These are phyloP conservation scores for Hartigia nigra DNA, from an alignment of 2,888 invertebrate genomes.

Conservation along the genomic window DNA sequence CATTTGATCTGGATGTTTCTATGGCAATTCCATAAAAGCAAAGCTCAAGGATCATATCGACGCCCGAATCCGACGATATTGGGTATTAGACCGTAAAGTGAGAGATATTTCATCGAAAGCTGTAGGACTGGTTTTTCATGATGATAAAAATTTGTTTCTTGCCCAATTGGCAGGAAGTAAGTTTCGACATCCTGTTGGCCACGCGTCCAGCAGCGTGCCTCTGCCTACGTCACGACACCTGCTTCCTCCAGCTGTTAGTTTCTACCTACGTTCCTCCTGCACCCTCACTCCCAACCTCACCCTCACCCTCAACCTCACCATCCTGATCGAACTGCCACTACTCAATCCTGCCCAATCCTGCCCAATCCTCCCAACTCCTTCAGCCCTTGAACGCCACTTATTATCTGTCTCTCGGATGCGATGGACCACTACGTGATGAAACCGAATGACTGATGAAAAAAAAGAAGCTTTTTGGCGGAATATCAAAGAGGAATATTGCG, in stretches of 20 bases:
- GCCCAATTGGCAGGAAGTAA: constrained; percentile 7
- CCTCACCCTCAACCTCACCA: not conserved
- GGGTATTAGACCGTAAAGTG: not conserved
- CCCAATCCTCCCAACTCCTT: not conserved
- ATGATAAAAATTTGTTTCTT: not conserved
- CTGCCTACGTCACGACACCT: constrained; percentile 61
- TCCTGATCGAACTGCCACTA: too few species aligned
- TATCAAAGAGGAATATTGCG: constrained; percentile 25
- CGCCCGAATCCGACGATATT: not conserved
- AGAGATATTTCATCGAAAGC: not conserved
- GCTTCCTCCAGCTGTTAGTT: constrained; percentile 64
- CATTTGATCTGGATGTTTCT: not conserved
- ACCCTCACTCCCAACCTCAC: too few species aligned
- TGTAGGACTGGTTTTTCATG: not conserved
- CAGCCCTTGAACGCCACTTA: not conserved
- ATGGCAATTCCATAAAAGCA: not conserved
- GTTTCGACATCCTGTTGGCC: constrained; percentile 52
- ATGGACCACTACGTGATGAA: constrained; percentile 8
- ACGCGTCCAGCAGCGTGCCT: constrained; percentile 59
- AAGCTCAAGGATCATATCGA: not conserved
- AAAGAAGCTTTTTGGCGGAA: constrained; percentile 15
- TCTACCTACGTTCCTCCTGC: not conserved
- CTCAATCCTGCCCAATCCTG: not conserved
- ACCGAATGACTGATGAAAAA: constrained; percentile 10
- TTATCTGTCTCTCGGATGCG: not conserved